These are phyloP conservation scores for pig (Sus scrofa) DNA, from an alignment of 2,113 vertebrate genomes.

Conservation along the genomic window DNA sequence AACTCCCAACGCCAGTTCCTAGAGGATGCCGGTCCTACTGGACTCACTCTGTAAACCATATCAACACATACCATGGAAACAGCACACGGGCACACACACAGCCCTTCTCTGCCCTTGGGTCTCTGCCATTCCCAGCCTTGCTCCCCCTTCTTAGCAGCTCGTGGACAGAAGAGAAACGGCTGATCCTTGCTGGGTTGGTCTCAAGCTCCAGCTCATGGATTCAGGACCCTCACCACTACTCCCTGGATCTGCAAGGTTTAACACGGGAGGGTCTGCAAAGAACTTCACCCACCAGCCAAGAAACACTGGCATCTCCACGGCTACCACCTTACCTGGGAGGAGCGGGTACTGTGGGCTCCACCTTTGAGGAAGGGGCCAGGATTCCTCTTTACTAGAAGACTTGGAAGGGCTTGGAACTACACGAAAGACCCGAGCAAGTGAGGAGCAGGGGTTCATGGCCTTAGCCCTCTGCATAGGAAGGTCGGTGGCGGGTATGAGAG, in stretches of 20 bases:
- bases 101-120: background rate
- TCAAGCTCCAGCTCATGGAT: background rate
- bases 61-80: background rate
- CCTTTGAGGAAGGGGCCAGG: background rate
- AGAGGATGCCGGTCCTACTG: background rate
- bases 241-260: background rate
- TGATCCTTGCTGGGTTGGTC: background rate
- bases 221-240: background rate
- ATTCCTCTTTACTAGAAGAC: background rate
- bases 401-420: background rate
- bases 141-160: background rate
- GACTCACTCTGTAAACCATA: background rate
- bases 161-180: background rate
- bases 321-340: background rate
- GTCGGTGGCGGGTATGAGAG: background rate
- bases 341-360: background rate
- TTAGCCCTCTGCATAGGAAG: background rate
- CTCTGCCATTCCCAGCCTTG: background rate
- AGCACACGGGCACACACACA: background rate
- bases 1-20: background rate
- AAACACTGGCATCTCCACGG: background rate
- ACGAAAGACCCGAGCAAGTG: background rate
- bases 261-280: background rate
- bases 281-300: background rate
- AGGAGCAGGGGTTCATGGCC: background rate